Percentiles rank a stretch among this genome's conserved stretches.
Conservation (phyloP, 2,797 vertebrate genomes). For the Bovichtus diacanthus region DNA sequence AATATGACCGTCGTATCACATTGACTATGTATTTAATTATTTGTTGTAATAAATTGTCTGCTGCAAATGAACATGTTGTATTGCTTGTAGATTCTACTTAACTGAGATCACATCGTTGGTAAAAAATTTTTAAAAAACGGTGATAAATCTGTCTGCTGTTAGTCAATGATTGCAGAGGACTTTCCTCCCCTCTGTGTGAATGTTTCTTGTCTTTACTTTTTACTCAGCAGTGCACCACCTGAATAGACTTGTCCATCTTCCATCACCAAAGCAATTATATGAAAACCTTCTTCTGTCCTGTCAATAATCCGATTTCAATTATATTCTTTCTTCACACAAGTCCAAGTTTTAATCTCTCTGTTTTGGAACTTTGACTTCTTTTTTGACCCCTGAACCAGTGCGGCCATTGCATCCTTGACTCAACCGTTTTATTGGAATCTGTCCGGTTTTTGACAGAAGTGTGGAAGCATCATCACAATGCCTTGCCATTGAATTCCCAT, state of each 20-base stretch:
- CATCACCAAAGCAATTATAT: slow-evolving; percentile 39
- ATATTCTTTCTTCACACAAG: slow-evolving; percentile 48
- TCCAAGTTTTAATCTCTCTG: slow-evolving; percentile 48
- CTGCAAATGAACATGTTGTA: neutral
- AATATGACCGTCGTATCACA: too few species aligned
- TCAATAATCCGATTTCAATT: slow-evolving; percentile 65
- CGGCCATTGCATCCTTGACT: slow-evolving; percentile 52
- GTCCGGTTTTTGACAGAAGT: slow-evolving; percentile 63
- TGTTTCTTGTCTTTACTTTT: slow-evolving; percentile 15
- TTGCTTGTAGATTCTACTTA: neutral
- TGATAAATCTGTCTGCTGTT: neutral
- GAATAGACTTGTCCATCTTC: slow-evolving; percentile 25
- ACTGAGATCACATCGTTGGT: neutral
- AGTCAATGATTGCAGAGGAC: neutral
- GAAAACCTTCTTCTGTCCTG: slow-evolving; percentile 37
- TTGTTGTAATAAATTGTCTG: neutral
- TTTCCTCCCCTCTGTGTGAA: neutral
- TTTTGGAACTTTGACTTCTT: slow-evolving; percentile 60
- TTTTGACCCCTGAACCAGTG: slow-evolving; percentile 57
- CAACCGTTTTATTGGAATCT: slow-evolving; percentile 77
- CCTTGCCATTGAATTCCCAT: slow-evolving; percentile 70
- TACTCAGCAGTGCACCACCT: slow-evolving; percentile 8
- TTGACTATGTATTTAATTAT: neutral
- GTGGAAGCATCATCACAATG: slow-evolving; percentile 52
- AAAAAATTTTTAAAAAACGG: too few species aligned